These are phyloP conservation scores for Sarcophaga caerulescens DNA, from an alignment of 2,888 invertebrate genomes.

Conservation along the genomic window DNA sequence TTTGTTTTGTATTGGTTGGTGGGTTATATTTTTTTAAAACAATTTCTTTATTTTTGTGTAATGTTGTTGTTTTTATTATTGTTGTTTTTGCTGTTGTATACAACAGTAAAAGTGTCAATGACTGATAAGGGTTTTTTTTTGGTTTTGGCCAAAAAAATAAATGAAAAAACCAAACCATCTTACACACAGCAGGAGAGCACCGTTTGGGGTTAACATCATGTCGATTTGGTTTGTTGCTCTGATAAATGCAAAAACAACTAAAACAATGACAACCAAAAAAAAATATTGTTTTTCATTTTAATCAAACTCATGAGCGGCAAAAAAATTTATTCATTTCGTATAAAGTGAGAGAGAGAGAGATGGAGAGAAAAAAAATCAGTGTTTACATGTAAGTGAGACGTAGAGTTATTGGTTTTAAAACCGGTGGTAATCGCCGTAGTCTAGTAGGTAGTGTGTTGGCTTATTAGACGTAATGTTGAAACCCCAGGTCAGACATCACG, in stretches of 20 bases:
- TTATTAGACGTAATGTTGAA: no score
- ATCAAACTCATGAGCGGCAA: not conserved
- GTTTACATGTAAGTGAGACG: no score
- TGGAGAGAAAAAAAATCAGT: no score
- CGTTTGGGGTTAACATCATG: constrained; percentile 34
- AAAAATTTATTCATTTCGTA: not conserved
- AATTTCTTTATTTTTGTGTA: not conserved
- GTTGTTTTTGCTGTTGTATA: constrained; percentile 13
- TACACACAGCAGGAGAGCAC: constrained; percentile 35
- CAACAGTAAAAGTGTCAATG: constrained; percentile 58
- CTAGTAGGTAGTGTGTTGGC: no score
- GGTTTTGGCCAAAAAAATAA: constrained; percentile 9
- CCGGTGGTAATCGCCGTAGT: no score
- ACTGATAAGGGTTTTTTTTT: constrained; percentile 56
- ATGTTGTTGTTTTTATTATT: constrained; percentile 4
- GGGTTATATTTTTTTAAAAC: not conserved
- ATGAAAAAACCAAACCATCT: not conserved
- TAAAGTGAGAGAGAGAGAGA: no score
- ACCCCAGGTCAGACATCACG: no score
- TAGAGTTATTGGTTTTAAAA: no score
- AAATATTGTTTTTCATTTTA: not conserved
- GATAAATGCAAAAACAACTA: constrained; percentile 18
- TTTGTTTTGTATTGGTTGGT: not conserved
- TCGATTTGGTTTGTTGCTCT: constrained; percentile 40
- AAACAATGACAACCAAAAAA: not conserved